Evolutionary conservation across 2,113 vertebrate genomes (phyloP).

Genomic region (Platanista minor): DNA sequence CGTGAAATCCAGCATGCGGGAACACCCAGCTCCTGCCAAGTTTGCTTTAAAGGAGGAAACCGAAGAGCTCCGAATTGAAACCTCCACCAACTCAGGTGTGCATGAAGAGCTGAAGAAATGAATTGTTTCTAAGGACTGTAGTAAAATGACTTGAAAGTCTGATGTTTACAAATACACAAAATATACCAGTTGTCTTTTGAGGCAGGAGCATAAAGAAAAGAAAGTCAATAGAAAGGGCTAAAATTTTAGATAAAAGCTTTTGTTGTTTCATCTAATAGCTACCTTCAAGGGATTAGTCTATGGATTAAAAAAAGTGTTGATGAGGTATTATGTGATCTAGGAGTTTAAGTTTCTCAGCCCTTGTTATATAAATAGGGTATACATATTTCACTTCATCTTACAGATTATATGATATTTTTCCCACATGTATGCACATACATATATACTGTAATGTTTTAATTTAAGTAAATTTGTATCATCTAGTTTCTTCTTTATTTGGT

Average conservation of each 20-base stretch:
- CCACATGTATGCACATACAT: background rate
- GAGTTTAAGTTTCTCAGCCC: background rate
- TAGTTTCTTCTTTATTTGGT: background rate
- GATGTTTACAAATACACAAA: background rate
- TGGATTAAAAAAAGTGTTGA: conserved; percentile 20
- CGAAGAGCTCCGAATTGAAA: background rate
- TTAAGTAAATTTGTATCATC: background rate
- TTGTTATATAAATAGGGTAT: background rate
- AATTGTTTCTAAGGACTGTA: background rate
- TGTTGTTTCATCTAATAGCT: background rate
- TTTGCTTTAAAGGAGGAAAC: background rate
- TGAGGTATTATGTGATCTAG: background rate
- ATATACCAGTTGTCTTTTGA: background rate
- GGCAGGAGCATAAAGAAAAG: background rate
- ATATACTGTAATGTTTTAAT: background rate
- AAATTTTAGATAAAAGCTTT: conserved; percentile 10
- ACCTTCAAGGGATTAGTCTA: conserved; percentile 7
- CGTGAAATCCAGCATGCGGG: conserved; percentile 76
- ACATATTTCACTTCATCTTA: background rate
- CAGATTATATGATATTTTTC: background rate
- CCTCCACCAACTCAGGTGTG: background rate
- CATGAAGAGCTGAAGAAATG: conserved; percentile 28
- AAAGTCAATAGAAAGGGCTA: conserved; percentile 26
- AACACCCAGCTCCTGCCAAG: background rate
- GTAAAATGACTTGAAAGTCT: background rate